These are phyloP conservation scores for Pentamera pediparva DNA, from an alignment of 53 echinoderm and acorn worm species.

Conservation along the genomic window DNA sequence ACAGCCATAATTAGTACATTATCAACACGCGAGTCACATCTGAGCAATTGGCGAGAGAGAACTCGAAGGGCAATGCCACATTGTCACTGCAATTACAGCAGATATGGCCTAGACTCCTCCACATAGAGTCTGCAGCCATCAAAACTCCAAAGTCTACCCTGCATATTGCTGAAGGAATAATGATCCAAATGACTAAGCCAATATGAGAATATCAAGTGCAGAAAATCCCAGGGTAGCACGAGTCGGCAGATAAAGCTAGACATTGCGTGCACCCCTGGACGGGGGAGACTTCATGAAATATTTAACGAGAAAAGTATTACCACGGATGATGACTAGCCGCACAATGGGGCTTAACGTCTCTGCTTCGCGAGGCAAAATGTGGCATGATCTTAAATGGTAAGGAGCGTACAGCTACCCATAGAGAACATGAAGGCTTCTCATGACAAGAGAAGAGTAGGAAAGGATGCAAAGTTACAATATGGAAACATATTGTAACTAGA, in stretches of 20 bases:
- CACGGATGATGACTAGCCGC: conserved; percentile 7
- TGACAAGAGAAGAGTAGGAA: no score
- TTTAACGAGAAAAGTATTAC: conserved; percentile 11
- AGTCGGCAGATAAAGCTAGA: conserved; percentile 8
- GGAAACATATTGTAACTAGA: no score
- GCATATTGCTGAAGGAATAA: conserved; percentile 30
- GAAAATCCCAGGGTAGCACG: conserved; percentile 15
- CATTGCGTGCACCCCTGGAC: conserved; percentile 16
- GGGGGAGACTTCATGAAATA: conserved; percentile 25
- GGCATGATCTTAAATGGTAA: no score
- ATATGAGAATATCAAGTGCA: conserved; percentile 22
- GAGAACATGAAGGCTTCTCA: no score
- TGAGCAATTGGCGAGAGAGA: neutral
- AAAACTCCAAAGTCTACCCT: conserved; percentile 15
- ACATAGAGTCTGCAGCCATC: no score
- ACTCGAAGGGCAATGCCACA: conserved; percentile 21
- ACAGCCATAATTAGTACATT: no score
- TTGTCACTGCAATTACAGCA: conserved; percentile 18
- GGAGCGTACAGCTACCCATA: no score
- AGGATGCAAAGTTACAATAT: no score
- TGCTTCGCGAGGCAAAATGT: no score
- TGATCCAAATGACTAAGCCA: conserved; percentile 36
- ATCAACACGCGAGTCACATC: neutral
- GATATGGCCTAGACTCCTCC: conserved; percentile 20
- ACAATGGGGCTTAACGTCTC: conserved; percentile 13